Evolutionary conservation across 2,797 vertebrate genomes (phyloP), one percentile per base, ranked within the genome.

Genomic region (Enteromius radiatus): DNA sequence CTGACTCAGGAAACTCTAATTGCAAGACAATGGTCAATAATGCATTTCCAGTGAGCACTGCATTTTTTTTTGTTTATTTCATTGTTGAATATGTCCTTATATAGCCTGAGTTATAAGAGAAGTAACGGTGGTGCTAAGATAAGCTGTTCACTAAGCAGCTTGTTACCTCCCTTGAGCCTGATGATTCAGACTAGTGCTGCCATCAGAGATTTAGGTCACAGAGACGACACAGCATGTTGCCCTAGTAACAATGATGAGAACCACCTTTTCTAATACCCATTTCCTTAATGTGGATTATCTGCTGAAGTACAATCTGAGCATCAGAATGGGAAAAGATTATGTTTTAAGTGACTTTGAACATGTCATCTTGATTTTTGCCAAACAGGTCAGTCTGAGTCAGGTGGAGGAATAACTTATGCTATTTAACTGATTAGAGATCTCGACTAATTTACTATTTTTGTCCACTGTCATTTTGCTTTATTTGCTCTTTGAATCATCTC

Each of bases 171-270:
- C 36, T 41, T 73, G 73, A 76, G 67, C 71, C 47, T 78, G 82
- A 77, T 79, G 73, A 85, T 84, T 85, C 74, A 80, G 49, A 65
- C 68, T 73, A 41, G 49, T 69, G 76, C 52, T 83, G 64, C 56
- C 76, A 64, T 84, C 79, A 78, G 85, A 80, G 87, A 88, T 85
- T 85, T 85, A 75, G 81, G 84, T 86, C 84, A 76, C 75, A 67
- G 83, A 26, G 47, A 79, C 12, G 23, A 70, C 63, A 23, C 26
- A 45, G 64, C 36, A 65, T 43, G 81, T 85, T 81, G 82, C 56
- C 70, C 33, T 75, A 61, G 83, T 67, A 67, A 88, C 84, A 78
- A 41, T 52, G 59, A 73, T 52, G 26, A 71, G 23, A 77, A 52
- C 69, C 26, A 77, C 52, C 21, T 31, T 56, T 75, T 54, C 1